A percentile compares a stretch with the other conserved stretches of the same genome.
Evolutionary conservation across 2,888 invertebrate genomes (phyloP).

Genomic region (Mesorhabditis belari): DNA sequence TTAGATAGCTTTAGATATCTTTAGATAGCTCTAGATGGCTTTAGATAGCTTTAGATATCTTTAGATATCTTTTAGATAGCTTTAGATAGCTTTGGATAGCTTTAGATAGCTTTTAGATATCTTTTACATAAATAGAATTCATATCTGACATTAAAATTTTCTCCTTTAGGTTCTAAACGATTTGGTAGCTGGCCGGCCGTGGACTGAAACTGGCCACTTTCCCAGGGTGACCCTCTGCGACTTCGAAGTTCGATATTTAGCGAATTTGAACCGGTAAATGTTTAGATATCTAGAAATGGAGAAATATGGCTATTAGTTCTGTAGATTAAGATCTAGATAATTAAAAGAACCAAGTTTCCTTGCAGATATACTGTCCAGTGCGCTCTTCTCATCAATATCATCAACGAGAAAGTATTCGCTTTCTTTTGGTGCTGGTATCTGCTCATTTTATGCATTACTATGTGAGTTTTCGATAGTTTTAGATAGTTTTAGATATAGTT

Average conservation of each 20-base stretch:
- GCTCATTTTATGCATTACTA: conserved; percentile 40
- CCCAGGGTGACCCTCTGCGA: conserved; percentile 50
- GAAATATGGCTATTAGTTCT: not conserved
- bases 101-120: too few species aligned
- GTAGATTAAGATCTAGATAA: not conserved
- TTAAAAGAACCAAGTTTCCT: conserved; percentile 1
- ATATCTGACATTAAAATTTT: too few species aligned
- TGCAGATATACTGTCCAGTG: conserved; percentile 50
- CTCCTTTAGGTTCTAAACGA: conserved; percentile 38
- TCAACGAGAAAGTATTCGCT: conserved; percentile 52
- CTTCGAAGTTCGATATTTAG: conserved; percentile 51
- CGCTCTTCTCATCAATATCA: conserved; percentile 50
- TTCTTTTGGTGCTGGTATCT: conserved; percentile 52
- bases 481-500: not conserved
- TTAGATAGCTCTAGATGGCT: too few species aligned
- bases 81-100: too few species aligned
- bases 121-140: too few species aligned
- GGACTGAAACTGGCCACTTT: conserved; percentile 51
- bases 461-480: conserved; percentile 11
- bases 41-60: too few species aligned
- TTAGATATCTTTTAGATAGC: too few species aligned
- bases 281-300: not conserved
- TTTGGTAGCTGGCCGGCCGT: conserved; percentile 41
- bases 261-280: conserved; percentile 43
- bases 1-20: too few species aligned